Evolutionary conservation across 2,113 vertebrate species (phyloP).

Genomic region (Cnemophilus loriae): DNA sequence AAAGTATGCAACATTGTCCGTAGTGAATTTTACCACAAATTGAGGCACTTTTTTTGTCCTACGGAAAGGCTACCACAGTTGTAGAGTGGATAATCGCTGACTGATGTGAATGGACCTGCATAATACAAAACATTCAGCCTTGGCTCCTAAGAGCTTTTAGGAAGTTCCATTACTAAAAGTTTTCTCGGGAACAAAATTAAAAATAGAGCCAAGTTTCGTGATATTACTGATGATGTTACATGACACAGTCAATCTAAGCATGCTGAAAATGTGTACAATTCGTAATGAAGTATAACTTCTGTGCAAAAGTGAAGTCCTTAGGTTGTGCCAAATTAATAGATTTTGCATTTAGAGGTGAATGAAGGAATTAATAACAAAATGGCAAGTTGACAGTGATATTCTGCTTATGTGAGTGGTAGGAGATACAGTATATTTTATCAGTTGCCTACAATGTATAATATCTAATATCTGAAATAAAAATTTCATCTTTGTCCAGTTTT

Average conservation of each 20-base stretch:
- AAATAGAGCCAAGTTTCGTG: neutral
- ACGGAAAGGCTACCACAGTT: neutral
- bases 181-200: neutral
- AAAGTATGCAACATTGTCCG: neutral
- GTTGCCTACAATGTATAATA: neutral
- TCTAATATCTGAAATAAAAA: neutral
- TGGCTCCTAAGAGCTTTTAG: neutral
- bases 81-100: neutral
- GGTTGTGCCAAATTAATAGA: neutral
- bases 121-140: neutral
- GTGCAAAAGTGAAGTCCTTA: neutral
- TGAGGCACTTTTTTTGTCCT: rapidly evolving
- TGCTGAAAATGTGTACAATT: neutral
- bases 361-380: neutral
- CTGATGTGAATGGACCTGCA: neutral
- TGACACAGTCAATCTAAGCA: neutral
- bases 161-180: neutral
- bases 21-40: neutral
- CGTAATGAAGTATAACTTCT: neutral
- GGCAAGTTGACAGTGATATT: neutral
- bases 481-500: neutral
- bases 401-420: neutral
- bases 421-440: neutral
- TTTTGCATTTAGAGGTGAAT: neutral
- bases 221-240: neutral